Percentiles rank a stretch among this genome's conserved stretches.
Evolutionary conservation across 2,113 vertebrate species (phyloP).

Genomic region (Phrynosoma blainvillii): DNA sequence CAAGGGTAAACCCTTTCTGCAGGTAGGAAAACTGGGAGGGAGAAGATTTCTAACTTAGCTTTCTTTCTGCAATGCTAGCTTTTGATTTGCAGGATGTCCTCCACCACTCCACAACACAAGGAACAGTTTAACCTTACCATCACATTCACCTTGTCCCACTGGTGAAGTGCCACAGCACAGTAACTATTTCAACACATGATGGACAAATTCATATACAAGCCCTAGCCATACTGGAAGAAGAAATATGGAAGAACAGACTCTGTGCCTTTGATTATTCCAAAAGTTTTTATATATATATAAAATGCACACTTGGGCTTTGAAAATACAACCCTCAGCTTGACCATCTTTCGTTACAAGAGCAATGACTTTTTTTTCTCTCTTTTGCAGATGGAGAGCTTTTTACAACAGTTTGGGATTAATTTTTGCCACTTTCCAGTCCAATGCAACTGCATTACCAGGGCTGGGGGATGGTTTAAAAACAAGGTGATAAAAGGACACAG

Average conservation of each 20-base stretch:
- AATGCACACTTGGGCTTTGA: slow-evolving; percentile 38
- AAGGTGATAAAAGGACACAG: not conserved
- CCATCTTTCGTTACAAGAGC: slow-evolving; percentile 34
- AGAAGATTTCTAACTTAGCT: not conserved
- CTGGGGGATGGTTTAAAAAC: not conserved
- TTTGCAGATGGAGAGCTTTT: slow-evolving; percentile 53
- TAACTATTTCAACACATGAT: not conserved
- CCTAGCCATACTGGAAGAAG: not conserved
- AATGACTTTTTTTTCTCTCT: slow-evolving; percentile 42
- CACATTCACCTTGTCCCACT: too few species aligned
- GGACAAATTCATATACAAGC: too few species aligned
- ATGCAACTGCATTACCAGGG: too few species aligned
- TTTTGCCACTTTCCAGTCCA: slow-evolving; percentile 50
- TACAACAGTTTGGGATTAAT: slow-evolving; percentile 54
- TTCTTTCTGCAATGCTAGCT: not conserved
- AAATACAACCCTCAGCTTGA: slow-evolving; percentile 42
- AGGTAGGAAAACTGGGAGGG: not conserved
- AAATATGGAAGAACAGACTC: slow-evolving; percentile 8
- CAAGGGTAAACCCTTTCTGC: too few species aligned
- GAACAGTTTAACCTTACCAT: not conserved
- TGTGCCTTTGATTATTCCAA: slow-evolving; percentile 51
- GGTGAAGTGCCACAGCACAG: not conserved
- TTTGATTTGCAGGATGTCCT: not conserved
- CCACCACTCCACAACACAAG: not conserved
- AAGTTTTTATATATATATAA: slow-evolving; percentile 41